phyloP scores from a whole-genome alignment of 2,797 vertebrate genomes.

The Semotilus atromaculatus region DNA sequence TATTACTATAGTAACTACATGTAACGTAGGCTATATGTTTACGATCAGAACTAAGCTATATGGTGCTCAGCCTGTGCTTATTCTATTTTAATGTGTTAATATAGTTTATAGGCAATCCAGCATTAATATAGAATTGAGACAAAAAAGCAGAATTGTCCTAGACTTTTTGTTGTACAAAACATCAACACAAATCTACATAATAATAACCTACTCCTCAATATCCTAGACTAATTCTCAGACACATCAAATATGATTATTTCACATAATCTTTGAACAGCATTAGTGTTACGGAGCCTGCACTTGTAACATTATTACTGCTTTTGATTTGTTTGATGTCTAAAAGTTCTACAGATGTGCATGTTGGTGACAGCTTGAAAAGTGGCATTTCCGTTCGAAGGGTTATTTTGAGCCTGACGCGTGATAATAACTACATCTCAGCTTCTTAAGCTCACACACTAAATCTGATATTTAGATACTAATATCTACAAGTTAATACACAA shows the following conservation, averaged over 20 bases:
- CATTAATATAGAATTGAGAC: neutral
- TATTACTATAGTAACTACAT: too few species aligned
- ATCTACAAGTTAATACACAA: neutral
- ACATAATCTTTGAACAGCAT: neutral
- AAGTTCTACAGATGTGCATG: neutral
- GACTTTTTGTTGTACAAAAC: neutral
- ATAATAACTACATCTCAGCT: neutral
- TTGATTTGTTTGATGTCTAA: neutral
- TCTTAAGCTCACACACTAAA: neutral
- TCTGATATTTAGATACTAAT: neutral
- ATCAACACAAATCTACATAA: neutral
- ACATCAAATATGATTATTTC: neutral
- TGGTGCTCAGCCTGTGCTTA: neutral
- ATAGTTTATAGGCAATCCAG: neutral
- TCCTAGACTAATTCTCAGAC: neutral
- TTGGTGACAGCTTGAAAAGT: neutral
- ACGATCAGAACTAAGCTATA: neutral
- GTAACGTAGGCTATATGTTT: neutral
- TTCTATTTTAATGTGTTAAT: neutral
- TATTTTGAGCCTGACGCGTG: conserved; percentile 29
- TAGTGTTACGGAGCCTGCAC: neutral
- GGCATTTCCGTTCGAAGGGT: conserved; percentile 35
- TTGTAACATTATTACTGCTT: neutral
- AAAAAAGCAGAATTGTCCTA: neutral
- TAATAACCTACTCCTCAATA: neutral